A percentile compares a stretch with the other conserved stretches of the same genome.
phyloP scores from a whole-genome alignment of 2,797 vertebrate species.

The Borostomias antarcticus region DNA sequence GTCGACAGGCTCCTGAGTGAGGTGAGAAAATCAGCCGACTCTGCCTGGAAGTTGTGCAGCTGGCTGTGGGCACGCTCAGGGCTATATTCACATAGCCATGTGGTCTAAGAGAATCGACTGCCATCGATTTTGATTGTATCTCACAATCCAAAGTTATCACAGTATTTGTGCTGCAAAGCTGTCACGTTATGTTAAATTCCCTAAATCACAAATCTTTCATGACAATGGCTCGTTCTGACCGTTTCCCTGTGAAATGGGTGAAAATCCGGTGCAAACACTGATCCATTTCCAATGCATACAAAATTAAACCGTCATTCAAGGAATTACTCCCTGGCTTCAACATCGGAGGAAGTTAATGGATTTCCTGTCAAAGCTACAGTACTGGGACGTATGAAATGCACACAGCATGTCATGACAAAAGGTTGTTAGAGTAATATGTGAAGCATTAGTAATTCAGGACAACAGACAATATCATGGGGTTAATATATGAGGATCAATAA shows the following conservation, averaged over 20 bases:
- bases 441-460: background rate
- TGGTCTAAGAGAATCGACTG: background rate
- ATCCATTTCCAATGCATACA: slow-evolving; percentile 27
- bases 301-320: slow-evolving; percentile 36
- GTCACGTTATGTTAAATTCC: background rate
- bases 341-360: slow-evolving; percentile 32
- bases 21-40: slow-evolving; percentile 17
- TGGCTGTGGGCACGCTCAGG: background rate
- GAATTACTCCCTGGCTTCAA: slow-evolving; percentile 37
- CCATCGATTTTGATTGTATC: background rate
- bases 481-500: background rate
- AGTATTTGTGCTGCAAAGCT: background rate
- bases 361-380: slow-evolving; percentile 40
- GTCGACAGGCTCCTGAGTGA: slow-evolving; percentile 10
- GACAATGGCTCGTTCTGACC: slow-evolving; percentile 22
- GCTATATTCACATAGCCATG: slow-evolving; percentile 12
- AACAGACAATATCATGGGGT: background rate
- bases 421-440: background rate
- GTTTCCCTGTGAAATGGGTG: slow-evolving; percentile 42
- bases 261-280: slow-evolving; percentile 41
- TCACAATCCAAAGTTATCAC: background rate
- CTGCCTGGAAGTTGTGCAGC: background rate
- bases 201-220: slow-evolving; percentile 30
- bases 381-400: no score
- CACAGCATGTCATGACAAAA: background rate